Conservation (phyloP, 2,888 invertebrate genomes). For the Horisme vitalbata region DNA sequence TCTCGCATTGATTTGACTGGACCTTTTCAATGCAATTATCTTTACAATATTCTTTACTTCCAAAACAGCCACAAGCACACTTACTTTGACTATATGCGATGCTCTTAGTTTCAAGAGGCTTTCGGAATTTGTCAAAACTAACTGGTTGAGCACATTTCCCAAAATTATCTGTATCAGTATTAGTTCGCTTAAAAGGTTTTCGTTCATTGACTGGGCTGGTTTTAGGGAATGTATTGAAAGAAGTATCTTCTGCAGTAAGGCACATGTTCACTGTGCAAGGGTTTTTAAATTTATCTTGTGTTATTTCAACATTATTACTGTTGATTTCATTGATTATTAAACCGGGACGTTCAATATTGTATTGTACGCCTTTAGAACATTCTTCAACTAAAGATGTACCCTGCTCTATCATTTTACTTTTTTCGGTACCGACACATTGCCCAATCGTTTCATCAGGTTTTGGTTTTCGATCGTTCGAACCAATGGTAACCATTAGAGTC, state of each 20-base stretch:
- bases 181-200: conserved; percentile 50
- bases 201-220: conserved; percentile 35
- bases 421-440: conserved; percentile 47
- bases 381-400: conserved; percentile 53
- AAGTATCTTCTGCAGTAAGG: conserved; percentile 18
- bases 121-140: neutral
- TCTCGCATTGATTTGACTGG: conserved; percentile 2
- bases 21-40: conserved; percentile 5
- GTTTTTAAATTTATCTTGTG: conserved; percentile 3
- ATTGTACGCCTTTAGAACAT: conserved; percentile 60
- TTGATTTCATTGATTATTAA: conserved; percentile 21
- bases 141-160: conserved; percentile 2
- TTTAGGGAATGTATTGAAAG: conserved; percentile 57
- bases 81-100: conserved; percentile 7
- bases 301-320: conserved; percentile 13
- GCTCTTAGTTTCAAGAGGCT: neutral
- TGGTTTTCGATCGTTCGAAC: conserved; percentile 31
- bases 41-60: neutral
- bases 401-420: conserved; percentile 41
- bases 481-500: conserved; percentile 60
- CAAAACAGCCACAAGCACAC: conserved; percentile 15
- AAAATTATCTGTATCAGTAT: conserved; percentile 52
- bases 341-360: conserved; percentile 19
- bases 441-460: conserved; percentile 18
- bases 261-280: conserved; percentile 29